These are phyloP conservation scores for Pseudomyrmex flavicornis DNA, from an alignment of 1,140 invertebrate genomes.

Conservation along the genomic window DNA sequence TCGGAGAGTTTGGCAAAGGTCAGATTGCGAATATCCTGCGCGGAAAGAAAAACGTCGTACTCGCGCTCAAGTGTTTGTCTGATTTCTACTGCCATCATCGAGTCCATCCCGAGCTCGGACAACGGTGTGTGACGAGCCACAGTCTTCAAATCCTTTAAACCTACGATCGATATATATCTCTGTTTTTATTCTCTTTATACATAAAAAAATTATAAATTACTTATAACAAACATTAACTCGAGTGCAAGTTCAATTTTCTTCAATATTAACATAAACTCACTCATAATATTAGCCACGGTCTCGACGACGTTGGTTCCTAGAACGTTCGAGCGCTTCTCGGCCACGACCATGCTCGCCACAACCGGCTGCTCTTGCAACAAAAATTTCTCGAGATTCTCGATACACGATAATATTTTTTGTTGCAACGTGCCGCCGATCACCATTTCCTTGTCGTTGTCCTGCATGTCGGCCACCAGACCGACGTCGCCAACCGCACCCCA, in stretches of 20 bases:
- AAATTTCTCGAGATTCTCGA: slow-evolving; percentile 85
- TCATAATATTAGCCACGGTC: slow-evolving; percentile 85
- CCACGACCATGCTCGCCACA: slow-evolving; percentile 88
- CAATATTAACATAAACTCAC: slow-evolving; percentile 62
- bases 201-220: no score
- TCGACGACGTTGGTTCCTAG: slow-evolving; percentile 81
- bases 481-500: slow-evolving; percentile 88
- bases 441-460: slow-evolving; percentile 88
- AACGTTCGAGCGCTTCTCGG: slow-evolving; percentile 84
- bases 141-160: slow-evolving; percentile 85
- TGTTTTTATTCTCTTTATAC: no score
- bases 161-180: slow-evolving; percentile 62
- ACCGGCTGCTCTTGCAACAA: slow-evolving; percentile 87
- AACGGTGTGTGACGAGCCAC: slow-evolving; percentile 88
- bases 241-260: neutral
- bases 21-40: slow-evolving; percentile 89
- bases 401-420: slow-evolving; percentile 89
- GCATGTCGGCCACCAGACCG: slow-evolving; percentile 87
- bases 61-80: slow-evolving; percentile 91
- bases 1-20: slow-evolving; percentile 85
- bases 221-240: no score
- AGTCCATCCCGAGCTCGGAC: slow-evolving; percentile 92
- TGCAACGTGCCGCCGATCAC: slow-evolving; percentile 88
- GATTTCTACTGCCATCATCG: slow-evolving; percentile 93
- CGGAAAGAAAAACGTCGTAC: slow-evolving; percentile 89